Evolutionary conservation across 2,797 vertebrate species (phyloP), one percentile per base, ranked within the genome.

Genomic region (Arrhamphus sclerolepis): DNA sequence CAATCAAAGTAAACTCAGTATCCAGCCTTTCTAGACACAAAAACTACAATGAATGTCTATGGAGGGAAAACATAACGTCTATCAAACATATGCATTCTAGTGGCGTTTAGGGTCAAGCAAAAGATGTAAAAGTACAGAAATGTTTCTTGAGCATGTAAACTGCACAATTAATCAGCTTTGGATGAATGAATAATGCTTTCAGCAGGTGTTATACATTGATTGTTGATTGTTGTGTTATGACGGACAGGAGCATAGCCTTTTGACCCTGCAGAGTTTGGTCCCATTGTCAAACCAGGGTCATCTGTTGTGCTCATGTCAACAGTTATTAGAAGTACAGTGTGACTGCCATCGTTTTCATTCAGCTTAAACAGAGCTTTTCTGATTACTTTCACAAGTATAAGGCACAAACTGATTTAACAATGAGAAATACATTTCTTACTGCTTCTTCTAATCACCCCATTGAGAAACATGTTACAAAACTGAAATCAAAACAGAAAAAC

Each of bases 181-280:
- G 66, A 61, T 47, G 59, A 55, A 56, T 56, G 39, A 26, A n/a
- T 46, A 21, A 1, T 60, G 56, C 24, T 46, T 44, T 22, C 26
- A 49, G 67, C 8, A 60, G 26, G 22, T 48, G 46, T 16, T 29
- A 16, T 34, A 39, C 42, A 79, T 46, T 51, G 7, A n/a, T n/a
- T n/a, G n/a, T n/a, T n/a, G 38, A 47, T n/a, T 65, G 47, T 46
- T 55, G 42, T 41, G 42, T 40, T 19, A 49, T 58, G 49, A 68
- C 39, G 53, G 38, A 76, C 48, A 67, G 39, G 42, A 75, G 26
- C 70, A 53, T 41, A 44, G 84, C 43, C 63, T 72, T n/a, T 79
- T 73, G 72, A 84, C 74, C 75, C 76, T 34, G 47, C 70, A 78
- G 44, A 75, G 70, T 87, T 93, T 92, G 92, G 90, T 91, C 91